phyloP scores from a whole-genome alignment of 2,113 vertebrate species.

The Oncorhynchus mykiss region DNA sequence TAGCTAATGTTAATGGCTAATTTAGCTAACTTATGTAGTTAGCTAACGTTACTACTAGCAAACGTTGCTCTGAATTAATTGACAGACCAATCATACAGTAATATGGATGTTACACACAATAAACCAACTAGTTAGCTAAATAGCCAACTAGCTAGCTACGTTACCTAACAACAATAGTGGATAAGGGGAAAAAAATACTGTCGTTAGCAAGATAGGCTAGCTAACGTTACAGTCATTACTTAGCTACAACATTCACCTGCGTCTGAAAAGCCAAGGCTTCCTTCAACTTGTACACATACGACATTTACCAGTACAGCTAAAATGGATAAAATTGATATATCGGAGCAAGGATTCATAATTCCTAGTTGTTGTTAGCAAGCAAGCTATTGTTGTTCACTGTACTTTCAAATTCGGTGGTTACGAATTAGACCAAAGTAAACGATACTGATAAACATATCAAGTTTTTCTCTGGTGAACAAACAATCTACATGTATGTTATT shows the following conservation, averaged over 20 bases:
- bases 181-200: no score
- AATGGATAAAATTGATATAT: not conserved
- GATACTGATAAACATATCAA: not conserved
- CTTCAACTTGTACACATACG: not conserved
- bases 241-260: slow-evolving; percentile 31
- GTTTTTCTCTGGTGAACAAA: slow-evolving; percentile 4
- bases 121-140: no score
- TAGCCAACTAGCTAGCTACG: no score
- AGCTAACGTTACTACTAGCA: not conserved
- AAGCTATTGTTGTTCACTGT: not conserved
- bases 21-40: not conserved
- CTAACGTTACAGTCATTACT: not conserved
- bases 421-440: slow-evolving; percentile 19
- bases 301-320: not conserved
- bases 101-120: not conserved
- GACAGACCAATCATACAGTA: not conserved
- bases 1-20: not conserved
- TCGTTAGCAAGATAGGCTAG: not conserved
- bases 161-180: no score
- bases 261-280: slow-evolving; percentile 7
- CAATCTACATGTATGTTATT: slow-evolving; percentile 3
- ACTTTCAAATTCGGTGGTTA: slow-evolving; percentile 50
- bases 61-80: not conserved
- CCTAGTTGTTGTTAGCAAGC: not conserved
- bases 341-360: no score